Evolutionary conservation across 2,888 invertebrate species (phyloP), one percentile per base, ranked within the genome.

Genomic region (Pycnomerus fuliginosus): DNA sequence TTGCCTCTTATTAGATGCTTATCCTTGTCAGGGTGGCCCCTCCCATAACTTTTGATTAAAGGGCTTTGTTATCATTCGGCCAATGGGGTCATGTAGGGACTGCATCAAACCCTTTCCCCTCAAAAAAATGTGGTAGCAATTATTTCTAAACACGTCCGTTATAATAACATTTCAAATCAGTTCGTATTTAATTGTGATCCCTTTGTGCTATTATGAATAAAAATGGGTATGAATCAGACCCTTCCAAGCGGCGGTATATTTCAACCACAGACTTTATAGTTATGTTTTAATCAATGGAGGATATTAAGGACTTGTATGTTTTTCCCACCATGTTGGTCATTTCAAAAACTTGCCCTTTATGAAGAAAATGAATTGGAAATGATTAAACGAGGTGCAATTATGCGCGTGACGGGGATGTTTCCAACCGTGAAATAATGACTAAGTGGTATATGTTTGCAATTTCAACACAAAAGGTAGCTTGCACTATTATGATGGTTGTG

Each of bases 111-210:
- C 48, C 48, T 30, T 39, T 32, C 3, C 29, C 20, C 16, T 14
- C 28, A 36, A 24, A 27, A 32, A 16, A 36, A 25, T 11, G 44
- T 34, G 28, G 43, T 50, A 44, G 58, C 62, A 61, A 64, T 64
- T 62, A 65, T 66, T 64, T 63, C 58, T 55, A 62, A 60, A 64
- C 61, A 61, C 56, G 61, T 62, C 62, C 63, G 64, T 65, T 65
- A 64, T 64, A 60, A 62, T 62, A 64, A 61, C 62, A 58, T 63
- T 58, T 57, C 51, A 58, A 59, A 53, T 52, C 53, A 43, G 45
- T 35, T 44, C 58, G 61, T 63, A 65, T 65, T 64, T 61, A 62
- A 65, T 62, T 65, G 62, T 62, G 57, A 50, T 61, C 45, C 61
- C 54, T 62, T 65, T 65, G 64, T 65, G 53, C 52, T 62, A 56